phyloP scores from a whole-genome alignment of 2,888 invertebrate species.

The Tinea pellionella region DNA sequence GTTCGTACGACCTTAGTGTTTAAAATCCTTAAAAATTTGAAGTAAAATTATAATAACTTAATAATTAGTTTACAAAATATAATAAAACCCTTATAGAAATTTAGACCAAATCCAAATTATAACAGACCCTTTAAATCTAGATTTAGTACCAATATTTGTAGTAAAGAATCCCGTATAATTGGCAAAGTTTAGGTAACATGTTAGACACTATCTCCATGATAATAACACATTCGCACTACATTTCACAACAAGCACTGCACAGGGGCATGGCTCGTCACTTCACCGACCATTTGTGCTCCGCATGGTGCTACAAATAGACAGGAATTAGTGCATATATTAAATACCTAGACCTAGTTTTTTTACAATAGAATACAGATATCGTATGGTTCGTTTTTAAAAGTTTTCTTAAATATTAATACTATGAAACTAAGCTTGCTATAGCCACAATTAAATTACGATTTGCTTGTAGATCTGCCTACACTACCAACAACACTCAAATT shows the following conservation, averaged over 20 bases:
- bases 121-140: not conserved
- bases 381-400: not conserved
- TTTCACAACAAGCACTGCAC: slow-evolving; percentile 61
- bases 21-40: not conserved
- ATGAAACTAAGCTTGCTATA: slow-evolving; percentile 40
- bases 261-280: slow-evolving; percentile 45
- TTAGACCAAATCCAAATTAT: not conserved
- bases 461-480: slow-evolving; percentile 47
- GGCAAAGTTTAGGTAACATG: not conserved
- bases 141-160: not conserved
- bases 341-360: slow-evolving; percentile 60
- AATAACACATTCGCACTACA: slow-evolving; percentile 4
- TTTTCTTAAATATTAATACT: slow-evolving; percentile 23
- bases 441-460: slow-evolving; percentile 26
- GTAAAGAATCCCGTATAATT: not conserved
- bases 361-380: slow-evolving; percentile 33
- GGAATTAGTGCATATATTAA: slow-evolving; percentile 57
- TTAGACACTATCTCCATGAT: not conserved
- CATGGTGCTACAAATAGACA: not conserved
- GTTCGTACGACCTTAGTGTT: not conserved
- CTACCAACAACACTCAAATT: too few relatives aligned
- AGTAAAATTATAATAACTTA: not conserved
- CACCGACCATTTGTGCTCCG: not conserved
- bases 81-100: too few relatives aligned
- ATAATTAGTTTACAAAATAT: not conserved